A percentile compares a stretch with the other conserved stretches of the same genome.
These are phyloP conservation scores for Syncerus caffer DNA, from an alignment of 2,797 vertebrate genomes.

Conservation along the genomic window DNA sequence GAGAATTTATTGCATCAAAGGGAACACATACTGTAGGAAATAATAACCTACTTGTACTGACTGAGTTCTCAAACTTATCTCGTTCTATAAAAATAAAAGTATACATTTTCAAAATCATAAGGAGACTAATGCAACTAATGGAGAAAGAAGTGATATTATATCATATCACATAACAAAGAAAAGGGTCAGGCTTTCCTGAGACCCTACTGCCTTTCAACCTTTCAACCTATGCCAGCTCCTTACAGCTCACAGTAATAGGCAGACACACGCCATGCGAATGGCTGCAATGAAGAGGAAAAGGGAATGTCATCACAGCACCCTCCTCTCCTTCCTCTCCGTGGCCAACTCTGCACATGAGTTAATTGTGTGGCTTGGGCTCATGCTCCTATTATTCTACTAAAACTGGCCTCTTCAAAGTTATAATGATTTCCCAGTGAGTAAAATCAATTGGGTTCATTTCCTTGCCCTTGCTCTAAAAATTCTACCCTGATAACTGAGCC, in stretches of 20 bases:
- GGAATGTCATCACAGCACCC: too few species aligned
- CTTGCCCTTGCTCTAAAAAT: background rate
- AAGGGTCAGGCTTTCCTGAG: background rate
- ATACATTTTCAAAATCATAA: background rate
- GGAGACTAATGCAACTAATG: background rate
- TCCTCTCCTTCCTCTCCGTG: background rate
- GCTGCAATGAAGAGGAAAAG: background rate
- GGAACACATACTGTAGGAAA: slow-evolving; percentile 52
- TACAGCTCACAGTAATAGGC: background rate
- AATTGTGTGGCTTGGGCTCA: background rate
- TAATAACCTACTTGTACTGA: slow-evolving; percentile 39
- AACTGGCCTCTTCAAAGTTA: background rate
- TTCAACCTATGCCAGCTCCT: background rate
- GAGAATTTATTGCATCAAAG: slow-evolving; percentile 67
- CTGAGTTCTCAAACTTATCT: slow-evolving; percentile 67
- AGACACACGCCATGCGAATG: background rate
- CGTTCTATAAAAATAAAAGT: slow-evolving; percentile 38
- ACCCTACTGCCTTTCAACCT: background rate
- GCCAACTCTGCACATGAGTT: background rate
- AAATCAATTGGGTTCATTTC: background rate
- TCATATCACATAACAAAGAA: background rate
- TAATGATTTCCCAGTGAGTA: background rate
- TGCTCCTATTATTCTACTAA: background rate
- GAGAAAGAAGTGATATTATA: background rate
- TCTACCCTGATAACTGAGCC: background rate